phyloP scores from a whole-genome alignment of 2,888 invertebrate species.

The Allolobophora icterica region DNA sequence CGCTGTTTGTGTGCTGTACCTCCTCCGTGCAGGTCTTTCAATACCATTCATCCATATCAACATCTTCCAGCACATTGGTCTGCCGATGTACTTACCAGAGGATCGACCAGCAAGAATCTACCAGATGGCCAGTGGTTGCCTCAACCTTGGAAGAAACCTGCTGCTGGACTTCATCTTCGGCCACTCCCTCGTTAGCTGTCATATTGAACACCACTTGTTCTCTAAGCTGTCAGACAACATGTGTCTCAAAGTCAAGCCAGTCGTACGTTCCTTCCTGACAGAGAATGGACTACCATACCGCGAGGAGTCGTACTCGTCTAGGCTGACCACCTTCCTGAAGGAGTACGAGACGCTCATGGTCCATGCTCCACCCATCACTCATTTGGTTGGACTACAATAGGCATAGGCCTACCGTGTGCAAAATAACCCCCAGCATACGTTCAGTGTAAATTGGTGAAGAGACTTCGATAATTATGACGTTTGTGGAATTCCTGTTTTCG shows the following conservation, averaged over 20 bases:
- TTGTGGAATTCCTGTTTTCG: too few relatives aligned
- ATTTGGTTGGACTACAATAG: slow-evolving; percentile 63
- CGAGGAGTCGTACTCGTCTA: slow-evolving; percentile 55
- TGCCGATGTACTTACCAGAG: slow-evolving; percentile 60
- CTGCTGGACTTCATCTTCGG: slow-evolving; percentile 56
- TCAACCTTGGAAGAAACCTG: slow-evolving; percentile 58
- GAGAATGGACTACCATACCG: slow-evolving; percentile 58
- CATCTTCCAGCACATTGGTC: slow-evolving; percentile 64
- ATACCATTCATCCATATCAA: slow-evolving; percentile 63
- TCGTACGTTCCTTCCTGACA: slow-evolving; percentile 56
- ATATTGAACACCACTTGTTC: slow-evolving; percentile 63
- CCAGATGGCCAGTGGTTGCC: slow-evolving; percentile 61
- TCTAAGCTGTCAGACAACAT: slow-evolving; percentile 62
- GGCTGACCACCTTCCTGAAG: slow-evolving; percentile 54
- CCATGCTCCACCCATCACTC: slow-evolving; percentile 62
- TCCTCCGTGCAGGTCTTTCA: slow-evolving; percentile 51
- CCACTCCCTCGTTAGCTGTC: slow-evolving; percentile 60
- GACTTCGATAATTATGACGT: too few relatives aligned
- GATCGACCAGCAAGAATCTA: slow-evolving; percentile 59
- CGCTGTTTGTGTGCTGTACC: slow-evolving; percentile 50
- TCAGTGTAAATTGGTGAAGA: too few relatives aligned
- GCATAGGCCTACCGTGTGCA: too few relatives aligned
- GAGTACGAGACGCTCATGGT: slow-evolving; percentile 61
- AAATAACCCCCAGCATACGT: too few relatives aligned
- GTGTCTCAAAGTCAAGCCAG: slow-evolving; percentile 61